A percentile compares a stretch with the other conserved stretches of the same genome.
phyloP scores from a whole-genome alignment of 2,888 invertebrate species.

The Latheticus oryzae region DNA sequence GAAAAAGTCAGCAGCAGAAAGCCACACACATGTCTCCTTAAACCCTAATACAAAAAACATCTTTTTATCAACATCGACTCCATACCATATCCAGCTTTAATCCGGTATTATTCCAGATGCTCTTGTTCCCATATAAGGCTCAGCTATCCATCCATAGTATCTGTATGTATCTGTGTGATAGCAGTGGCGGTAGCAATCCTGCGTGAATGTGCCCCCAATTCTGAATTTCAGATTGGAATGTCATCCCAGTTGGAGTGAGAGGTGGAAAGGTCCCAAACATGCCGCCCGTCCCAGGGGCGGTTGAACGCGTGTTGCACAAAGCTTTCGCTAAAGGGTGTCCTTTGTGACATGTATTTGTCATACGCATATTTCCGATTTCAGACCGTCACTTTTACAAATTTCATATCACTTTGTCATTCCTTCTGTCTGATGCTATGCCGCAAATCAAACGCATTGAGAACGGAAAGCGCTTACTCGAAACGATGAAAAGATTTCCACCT shows the following conservation, averaged over 20 bases:
- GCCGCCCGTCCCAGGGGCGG: constrained; percentile 21
- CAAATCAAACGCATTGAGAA: constrained; percentile 18
- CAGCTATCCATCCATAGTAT: constrained; percentile 34
- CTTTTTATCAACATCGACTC: constrained; percentile 25
- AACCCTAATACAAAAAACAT: constrained; percentile 33
- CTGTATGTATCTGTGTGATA: constrained; percentile 15
- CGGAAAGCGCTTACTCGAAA: constrained; percentile 21
- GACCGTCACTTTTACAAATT: constrained; percentile 41
- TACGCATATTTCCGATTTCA: constrained; percentile 52
- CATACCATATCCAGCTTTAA: constrained; percentile 33
- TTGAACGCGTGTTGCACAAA: constrained; percentile 30
- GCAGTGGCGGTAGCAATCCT: constrained; percentile 30
- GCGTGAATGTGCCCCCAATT: constrained; percentile 39
- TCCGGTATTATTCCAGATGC: constrained; percentile 36
- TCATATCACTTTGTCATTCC: constrained; percentile 47
- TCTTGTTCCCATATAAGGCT: constrained; percentile 36
- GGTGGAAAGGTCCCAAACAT: constrained; percentile 27
- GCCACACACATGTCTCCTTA: constrained; percentile 13
- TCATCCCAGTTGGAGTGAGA: constrained; percentile 27
- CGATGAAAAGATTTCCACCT: constrained; percentile 25
- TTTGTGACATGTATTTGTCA: constrained; percentile 51
- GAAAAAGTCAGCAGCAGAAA: constrained; percentile 1
- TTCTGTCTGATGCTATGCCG: constrained; percentile 20
- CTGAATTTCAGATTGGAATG: constrained; percentile 44
- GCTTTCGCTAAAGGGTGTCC: constrained; percentile 44